Conservation (phyloP, 2,797 vertebrate species). For the Micropoecilia bifurca region DNA sequence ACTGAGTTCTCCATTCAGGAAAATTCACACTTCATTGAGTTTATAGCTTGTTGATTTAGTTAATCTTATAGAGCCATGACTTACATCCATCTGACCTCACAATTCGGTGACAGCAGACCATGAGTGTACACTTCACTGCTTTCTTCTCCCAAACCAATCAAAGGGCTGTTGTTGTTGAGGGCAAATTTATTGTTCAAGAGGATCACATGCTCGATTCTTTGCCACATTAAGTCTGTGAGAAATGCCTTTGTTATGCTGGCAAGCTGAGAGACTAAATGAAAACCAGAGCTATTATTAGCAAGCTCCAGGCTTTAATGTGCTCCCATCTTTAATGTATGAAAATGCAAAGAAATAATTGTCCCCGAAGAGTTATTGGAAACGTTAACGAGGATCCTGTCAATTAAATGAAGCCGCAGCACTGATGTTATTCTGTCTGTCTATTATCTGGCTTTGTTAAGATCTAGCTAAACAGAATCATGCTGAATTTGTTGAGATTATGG, state of each 20-base stretch:
- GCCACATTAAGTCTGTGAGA: slow-evolving; percentile 11
- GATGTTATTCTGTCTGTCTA: slow-evolving; percentile 22
- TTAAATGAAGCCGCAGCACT: slow-evolving; percentile 22
- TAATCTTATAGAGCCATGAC: slow-evolving; percentile 3
- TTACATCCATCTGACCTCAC: slow-evolving; percentile 18
- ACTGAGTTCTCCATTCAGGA: slow-evolving; percentile 6
- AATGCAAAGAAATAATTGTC: slow-evolving; percentile 18
- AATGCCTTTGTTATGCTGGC: slow-evolving; percentile 14
- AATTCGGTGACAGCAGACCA: slow-evolving; percentile 8
- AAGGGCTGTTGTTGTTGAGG: slow-evolving; percentile 5
- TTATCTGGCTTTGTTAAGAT: slow-evolving; percentile 7
- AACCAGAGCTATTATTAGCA: slow-evolving; percentile 3
- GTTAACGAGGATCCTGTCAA: slow-evolving; percentile 40
- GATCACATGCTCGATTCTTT: slow-evolving; percentile 23
- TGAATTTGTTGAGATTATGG: slow-evolving; percentile 12
- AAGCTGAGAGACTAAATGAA: slow-evolving; percentile 20
- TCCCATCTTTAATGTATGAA: slow-evolving; percentile 17
- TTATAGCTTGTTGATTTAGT: slow-evolving; percentile 27
- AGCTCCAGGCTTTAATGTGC: slow-evolving; percentile 12
- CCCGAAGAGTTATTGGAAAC: slow-evolving; percentile 16
- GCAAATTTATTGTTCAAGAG: slow-evolving; percentile 3
- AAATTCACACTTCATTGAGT: slow-evolving; percentile 7
- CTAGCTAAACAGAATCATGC: slow-evolving; percentile 23
- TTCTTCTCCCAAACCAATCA: slow-evolving; percentile 27
- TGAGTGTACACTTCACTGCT: slow-evolving; percentile 18